Percentiles rank a stretch among this genome's conserved stretches.
These are phyloP conservation scores for Collichthys lucidus DNA, from an alignment of 2,113 vertebrate species.

Conservation along the genomic window DNA sequence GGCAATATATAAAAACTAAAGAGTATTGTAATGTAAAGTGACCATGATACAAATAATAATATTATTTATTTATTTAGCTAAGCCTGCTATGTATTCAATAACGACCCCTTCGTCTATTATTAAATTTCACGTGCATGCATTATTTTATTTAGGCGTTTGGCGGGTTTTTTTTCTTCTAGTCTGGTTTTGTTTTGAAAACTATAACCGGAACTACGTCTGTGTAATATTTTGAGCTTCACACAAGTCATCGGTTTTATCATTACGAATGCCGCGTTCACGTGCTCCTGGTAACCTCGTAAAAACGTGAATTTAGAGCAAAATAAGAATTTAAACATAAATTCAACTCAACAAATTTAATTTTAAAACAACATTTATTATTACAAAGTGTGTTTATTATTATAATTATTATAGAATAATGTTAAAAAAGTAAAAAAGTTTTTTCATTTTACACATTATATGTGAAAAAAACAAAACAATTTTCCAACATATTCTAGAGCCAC, in stretches of 20 bases:
- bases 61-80: no score
- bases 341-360: neutral
- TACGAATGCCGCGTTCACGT: conserved; percentile 48
- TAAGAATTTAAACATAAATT: neutral
- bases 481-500: neutral
- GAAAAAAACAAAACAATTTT: no score
- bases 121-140: fast-evolving
- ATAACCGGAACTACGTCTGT: neutral
- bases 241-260: conserved; percentile 1
- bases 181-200: neutral
- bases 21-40: no score
- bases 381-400: no score
- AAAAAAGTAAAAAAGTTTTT: no score
- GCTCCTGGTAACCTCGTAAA: conserved; percentile 23
- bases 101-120: fast-evolving
- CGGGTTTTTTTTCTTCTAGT: neutral
- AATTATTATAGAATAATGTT: no score
- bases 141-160: neutral
- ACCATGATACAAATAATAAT: no score
- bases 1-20: no score
- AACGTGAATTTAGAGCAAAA: fast-evolving
- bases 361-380: neutral
- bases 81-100: neutral
- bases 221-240: neutral
- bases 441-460: no score